phyloP scores from a whole-genome alignment of 1,140 invertebrate species.

The Eufriesea mexicana region DNA sequence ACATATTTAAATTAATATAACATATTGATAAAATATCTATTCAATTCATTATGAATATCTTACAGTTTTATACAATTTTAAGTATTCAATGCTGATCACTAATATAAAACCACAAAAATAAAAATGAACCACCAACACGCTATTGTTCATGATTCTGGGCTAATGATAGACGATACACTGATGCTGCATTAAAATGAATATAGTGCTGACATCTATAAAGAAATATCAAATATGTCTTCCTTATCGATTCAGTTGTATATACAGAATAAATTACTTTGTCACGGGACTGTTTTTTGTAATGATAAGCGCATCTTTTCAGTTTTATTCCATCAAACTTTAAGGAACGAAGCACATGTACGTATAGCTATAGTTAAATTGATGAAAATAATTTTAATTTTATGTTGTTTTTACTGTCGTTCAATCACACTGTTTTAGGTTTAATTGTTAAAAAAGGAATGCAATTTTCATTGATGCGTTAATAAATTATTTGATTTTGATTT shows the following conservation, averaged over 20 bases:
- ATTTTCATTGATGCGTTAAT: too few species aligned
- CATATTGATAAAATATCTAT: background rate
- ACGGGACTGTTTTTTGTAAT: background rate
- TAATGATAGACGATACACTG: too few species aligned
- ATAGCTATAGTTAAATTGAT: background rate
- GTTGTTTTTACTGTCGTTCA: background rate
- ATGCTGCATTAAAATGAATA: background rate
- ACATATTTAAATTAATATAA: background rate
- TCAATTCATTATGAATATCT: background rate
- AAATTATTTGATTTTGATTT: too few species aligned
- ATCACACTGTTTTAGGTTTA: background rate
- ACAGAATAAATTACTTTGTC: background rate
- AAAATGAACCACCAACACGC: background rate
- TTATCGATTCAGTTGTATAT: background rate
- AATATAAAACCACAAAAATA: background rate
- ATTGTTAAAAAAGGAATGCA: too few species aligned
- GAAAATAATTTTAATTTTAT: background rate
- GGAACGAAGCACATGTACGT: background rate
- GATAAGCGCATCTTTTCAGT: background rate
- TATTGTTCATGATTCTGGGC: background rate
- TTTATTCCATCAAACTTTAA: background rate
- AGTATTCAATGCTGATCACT: too few species aligned
- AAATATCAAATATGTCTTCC: background rate
- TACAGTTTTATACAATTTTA: background rate
- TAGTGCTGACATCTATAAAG: conserved; percentile 22